Base-by-base conservation (phyloP, 2,113 vertebrate species). In the Butorides virescens region DNA sequence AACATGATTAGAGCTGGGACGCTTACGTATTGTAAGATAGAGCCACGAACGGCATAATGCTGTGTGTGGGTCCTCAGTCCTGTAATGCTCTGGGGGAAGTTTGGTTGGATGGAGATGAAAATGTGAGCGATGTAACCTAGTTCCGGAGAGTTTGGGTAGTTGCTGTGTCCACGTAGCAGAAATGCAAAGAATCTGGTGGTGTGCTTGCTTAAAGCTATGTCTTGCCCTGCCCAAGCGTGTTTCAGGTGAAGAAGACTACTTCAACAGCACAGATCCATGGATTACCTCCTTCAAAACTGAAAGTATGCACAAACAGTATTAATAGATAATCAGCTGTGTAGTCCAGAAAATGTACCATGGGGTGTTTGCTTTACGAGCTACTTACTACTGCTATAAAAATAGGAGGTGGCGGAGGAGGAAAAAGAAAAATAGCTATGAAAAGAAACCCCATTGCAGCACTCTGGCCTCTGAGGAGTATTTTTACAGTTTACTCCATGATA, bases 11-110 rank as follows among this genome's bases (percentile, higher is more conserved):
- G 32, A 50, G 15, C 20, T 26, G 44, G 53, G 16, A 34, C 23
- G 15, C 10, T 11, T 23, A 3, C 0, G 16, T 27, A 27, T 26
- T 26, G 0, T 42, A 14, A 36, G 25, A 37, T 10, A 29, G 70
- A 68, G 27, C 39, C 12, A 32, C 13, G 20, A 16, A 19, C 4
- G 5, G 26, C 1, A 2, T 16, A 10, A 18, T 0, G 2, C 46
- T n/a, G 23, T 10, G 21, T 27, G 21, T 19, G 29, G 17, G 75
- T 34, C 18, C 34, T 36, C 22, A 2, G 21, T 15, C 55, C 62
- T 27, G 46, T 19, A 11, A 30, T 7, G 5, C 32, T 50, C 36
- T 15, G 1, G 1, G 29, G 30, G 44, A 46, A 39, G 30, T 36
- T 2, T 27, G 44, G 8, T 7, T 34, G 26, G 50, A 16, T 22